phyloP scores from a whole-genome alignment of 2,113 vertebrate genomes.

The Tricholaema leucomelas region DNA sequence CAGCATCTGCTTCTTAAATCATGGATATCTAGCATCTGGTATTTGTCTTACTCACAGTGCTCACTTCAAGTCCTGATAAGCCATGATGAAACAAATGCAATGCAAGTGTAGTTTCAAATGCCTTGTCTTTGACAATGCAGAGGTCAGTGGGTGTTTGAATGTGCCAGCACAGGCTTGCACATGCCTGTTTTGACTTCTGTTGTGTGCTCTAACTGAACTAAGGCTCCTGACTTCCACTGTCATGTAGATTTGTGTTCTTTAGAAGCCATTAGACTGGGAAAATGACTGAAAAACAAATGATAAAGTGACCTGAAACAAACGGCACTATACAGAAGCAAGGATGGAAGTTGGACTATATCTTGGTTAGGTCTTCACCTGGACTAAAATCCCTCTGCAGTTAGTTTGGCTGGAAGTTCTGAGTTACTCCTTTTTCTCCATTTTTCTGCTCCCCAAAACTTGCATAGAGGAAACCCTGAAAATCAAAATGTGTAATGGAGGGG shows the following conservation, averaged over 20 bases:
- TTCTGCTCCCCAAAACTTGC: background rate
- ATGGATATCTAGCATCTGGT: background rate
- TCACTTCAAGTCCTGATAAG: background rate
- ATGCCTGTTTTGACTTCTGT: background rate
- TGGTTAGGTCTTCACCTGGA: background rate
- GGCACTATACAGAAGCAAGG: background rate
- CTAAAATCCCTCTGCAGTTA: background rate
- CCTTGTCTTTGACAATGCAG: background rate
- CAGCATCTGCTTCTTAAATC: background rate
- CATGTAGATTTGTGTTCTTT: background rate
- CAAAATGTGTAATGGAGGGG: too few relatives aligned
- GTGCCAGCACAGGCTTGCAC: background rate
- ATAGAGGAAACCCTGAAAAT: too few relatives aligned
- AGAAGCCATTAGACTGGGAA: background rate
- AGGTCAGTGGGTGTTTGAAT: background rate
- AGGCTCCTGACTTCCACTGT: background rate
- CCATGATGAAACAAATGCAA: background rate
- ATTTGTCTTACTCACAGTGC: background rate
- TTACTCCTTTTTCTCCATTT: background rate
- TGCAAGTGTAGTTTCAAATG: background rate
- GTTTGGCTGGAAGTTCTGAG: background rate
- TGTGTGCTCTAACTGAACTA: accelerated
- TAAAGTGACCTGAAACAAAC: background rate
- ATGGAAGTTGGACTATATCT: background rate
- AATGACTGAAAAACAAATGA: background rate